Conservation (phyloP, 2,888 invertebrate genomes). For the Tenthredo livida region DNA sequence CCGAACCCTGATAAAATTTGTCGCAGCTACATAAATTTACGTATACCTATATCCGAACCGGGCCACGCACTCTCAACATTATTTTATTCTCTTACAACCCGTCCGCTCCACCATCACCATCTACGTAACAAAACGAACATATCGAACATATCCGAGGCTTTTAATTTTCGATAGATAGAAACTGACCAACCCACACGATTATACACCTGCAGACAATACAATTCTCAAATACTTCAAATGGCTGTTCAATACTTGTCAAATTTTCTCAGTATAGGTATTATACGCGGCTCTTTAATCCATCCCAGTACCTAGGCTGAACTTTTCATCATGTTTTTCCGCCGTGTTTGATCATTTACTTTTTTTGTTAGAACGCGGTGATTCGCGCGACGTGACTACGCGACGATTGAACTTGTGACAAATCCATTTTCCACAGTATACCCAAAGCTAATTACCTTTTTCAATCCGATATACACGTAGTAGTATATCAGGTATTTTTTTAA, state of each 20-base stretch:
- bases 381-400: constrained; percentile 18
- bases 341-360: constrained; percentile 19
- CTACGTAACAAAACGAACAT: neutral
- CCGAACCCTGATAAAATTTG: constrained; percentile 78
- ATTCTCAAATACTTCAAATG: neutral
- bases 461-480: neutral
- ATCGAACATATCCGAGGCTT: neutral
- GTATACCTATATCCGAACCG: neutral
- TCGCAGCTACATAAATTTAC: constrained; percentile 76
- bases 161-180: constrained; percentile 5
- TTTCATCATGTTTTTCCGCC: neutral
- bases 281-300: neutral
- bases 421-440: constrained; percentile 9
- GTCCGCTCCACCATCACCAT: too few species aligned
- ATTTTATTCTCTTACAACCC: neutral
- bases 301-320: neutral
- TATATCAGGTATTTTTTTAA: neutral
- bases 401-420: constrained; percentile 27
- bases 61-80: neutral
- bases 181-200: too few species aligned
- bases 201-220: neutral
- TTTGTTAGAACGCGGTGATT: neutral
- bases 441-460: neutral
- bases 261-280: neutral
- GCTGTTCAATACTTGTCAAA: neutral